phyloP scores from a whole-genome alignment of 2,888 invertebrate species.

The Hesperia comma region DNA sequence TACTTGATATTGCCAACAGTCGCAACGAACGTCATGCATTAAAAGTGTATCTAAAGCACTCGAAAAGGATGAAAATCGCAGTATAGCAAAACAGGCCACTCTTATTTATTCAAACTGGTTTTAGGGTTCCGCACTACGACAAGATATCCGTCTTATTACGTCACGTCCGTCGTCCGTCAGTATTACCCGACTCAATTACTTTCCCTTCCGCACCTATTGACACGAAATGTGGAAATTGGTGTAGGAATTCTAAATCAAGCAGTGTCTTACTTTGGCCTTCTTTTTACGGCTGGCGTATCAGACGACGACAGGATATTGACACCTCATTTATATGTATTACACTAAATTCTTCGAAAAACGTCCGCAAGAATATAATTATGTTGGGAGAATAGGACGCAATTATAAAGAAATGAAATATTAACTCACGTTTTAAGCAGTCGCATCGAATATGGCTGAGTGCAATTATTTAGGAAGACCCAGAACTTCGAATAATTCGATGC shows the following conservation, averaged over 20 bases:
- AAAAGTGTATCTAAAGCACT: background rate
- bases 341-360: too few relatives aligned
- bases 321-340: too few relatives aligned
- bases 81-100: background rate
- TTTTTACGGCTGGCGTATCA: background rate
- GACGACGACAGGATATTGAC: background rate
- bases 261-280: background rate
- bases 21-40: too few relatives aligned
- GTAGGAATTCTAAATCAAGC: background rate
- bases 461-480: too few relatives aligned
- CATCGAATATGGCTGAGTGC: too few relatives aligned
- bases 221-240: conserved; percentile 2
- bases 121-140: conserved; percentile 6
- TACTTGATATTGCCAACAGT: too few relatives aligned
- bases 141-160: conserved; percentile 1
- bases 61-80: background rate
- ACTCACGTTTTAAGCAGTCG: too few relatives aligned
- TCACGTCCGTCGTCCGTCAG: conserved; percentile 4
- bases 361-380: too few relatives aligned
- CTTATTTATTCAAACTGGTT: background rate
- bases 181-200: background rate
- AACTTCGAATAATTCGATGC: too few relatives aligned
- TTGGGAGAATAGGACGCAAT: too few relatives aligned
- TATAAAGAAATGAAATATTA: too few relatives aligned
- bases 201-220: conserved; percentile 6